These are phyloP conservation scores for Sebastes goodei DNA, from an alignment of 2,797 vertebrate genomes.

Conservation along the genomic window DNA sequence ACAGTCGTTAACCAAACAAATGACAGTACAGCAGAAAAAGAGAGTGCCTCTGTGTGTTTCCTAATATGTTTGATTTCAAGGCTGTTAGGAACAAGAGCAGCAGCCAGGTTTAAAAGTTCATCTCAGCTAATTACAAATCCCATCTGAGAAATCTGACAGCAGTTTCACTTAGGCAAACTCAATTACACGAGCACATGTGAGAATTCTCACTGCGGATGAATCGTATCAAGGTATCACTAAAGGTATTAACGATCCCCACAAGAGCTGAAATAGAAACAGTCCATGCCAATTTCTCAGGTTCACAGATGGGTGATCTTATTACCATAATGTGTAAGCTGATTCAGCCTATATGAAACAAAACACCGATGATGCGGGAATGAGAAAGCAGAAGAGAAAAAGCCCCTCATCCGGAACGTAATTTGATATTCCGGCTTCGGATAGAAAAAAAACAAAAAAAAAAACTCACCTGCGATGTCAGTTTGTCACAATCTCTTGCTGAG, in stretches of 20 bases:
- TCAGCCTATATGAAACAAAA: constrained; percentile 41
- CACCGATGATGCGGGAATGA: background rate
- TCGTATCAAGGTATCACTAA: constrained; percentile 31
- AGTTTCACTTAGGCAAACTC: constrained; percentile 37
- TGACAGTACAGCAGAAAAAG: background rate
- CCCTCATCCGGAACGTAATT: constrained; percentile 27
- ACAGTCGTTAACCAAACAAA: background rate
- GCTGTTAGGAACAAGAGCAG: constrained; percentile 31
- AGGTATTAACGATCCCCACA: constrained; percentile 32
- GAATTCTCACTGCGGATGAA: constrained; percentile 19
- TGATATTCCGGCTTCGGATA: constrained; percentile 22
- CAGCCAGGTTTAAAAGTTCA: constrained; percentile 57
- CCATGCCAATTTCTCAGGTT: constrained; percentile 41
- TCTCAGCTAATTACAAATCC: constrained; percentile 54
- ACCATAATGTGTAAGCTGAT: constrained; percentile 49
- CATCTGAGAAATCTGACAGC: constrained; percentile 48
- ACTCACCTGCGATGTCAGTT: constrained; percentile 28
- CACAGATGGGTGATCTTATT: constrained; percentile 59
- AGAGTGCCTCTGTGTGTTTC: background rate
- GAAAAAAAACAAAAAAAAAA: constrained; percentile 22
- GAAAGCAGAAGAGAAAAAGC: constrained; percentile 15
- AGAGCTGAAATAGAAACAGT: constrained; percentile 31
- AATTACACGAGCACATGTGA: constrained; percentile 27
- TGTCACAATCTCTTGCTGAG: constrained; percentile 17
- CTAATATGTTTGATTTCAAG: constrained; percentile 25